Conservation (phyloP, 2,888 invertebrate genomes). For the Tetramorium bicarinatum region DNA sequence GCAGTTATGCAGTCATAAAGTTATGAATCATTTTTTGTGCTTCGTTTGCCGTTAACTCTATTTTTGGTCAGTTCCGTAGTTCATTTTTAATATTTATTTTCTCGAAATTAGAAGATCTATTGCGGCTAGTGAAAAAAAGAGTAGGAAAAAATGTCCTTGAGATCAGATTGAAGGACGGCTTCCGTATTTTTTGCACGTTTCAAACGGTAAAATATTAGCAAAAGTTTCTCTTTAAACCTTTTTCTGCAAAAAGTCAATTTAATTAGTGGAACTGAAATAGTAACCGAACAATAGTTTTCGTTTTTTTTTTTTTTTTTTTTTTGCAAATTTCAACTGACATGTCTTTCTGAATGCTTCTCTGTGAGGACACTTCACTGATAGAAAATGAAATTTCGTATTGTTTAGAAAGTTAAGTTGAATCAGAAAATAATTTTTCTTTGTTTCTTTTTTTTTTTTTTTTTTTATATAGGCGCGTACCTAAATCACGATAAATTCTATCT, state of each 20-base stretch:
- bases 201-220: conserved; percentile 17
- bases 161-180: conserved; percentile 74
- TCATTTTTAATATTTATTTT: neutral
- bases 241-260: neutral
- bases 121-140: conserved; percentile 69
- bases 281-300: neutral
- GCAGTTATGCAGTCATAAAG: conserved; percentile 61
- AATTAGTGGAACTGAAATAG: neutral
- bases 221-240: conserved; percentile 23
- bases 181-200: conserved; percentile 36
- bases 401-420: neutral
- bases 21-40: conserved; percentile 52
- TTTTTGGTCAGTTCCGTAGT: conserved; percentile 29
- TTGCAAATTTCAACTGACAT: neutral
- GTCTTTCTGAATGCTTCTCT: neutral
- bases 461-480: neutral
- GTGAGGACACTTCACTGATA: neutral
- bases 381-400: conserved; percentile 1
- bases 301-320: conserved; percentile 23
- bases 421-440: neutral
- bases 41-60: conserved; percentile 57
- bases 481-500: neutral
- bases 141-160: conserved; percentile 75
- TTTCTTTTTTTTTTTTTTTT: neutral
- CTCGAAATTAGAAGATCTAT: conserved; percentile 39